phyloP scores from a whole-genome alignment of 2,797 vertebrate genomes.

The Enteromius fasciolatus region DNA sequence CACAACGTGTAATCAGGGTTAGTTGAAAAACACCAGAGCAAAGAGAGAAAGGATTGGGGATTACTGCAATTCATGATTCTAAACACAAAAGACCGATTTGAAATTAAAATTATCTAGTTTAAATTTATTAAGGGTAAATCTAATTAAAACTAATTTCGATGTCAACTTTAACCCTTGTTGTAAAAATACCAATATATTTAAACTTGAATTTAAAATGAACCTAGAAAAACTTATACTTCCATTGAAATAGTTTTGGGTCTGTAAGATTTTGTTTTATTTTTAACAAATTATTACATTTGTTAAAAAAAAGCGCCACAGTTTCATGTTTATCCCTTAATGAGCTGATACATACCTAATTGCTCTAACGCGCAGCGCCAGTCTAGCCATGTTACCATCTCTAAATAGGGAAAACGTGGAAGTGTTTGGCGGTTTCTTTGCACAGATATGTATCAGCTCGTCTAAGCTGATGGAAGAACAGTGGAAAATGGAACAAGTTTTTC shows the following conservation, averaged over 20 bases:
- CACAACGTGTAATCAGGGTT: slow-evolving; percentile 10
- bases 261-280: background rate
- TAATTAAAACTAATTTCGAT: background rate
- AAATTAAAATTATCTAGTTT: background rate
- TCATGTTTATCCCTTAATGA: too few relatives aligned
- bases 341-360: too few relatives aligned
- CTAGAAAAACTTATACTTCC: background rate
- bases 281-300: background rate
- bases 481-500: background rate
- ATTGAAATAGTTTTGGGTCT: background rate
- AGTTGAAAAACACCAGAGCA: background rate
- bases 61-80: background rate
- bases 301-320: background rate
- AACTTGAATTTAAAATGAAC: background rate
- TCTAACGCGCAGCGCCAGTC: too few relatives aligned
- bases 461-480: too few relatives aligned
- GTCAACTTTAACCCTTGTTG: background rate
- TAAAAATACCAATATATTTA: slow-evolving; percentile 3
- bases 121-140: background rate
- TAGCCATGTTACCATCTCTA: too few relatives aligned
- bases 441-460: too few relatives aligned
- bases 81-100: background rate
- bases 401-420: too few relatives aligned
- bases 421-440: too few relatives aligned
- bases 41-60: background rate